A percentile compares a stretch with the other conserved stretches of the same genome.
Evolutionary conservation across 2,797 vertebrate genomes (phyloP).

Genomic region (Platalea minor): DNA sequence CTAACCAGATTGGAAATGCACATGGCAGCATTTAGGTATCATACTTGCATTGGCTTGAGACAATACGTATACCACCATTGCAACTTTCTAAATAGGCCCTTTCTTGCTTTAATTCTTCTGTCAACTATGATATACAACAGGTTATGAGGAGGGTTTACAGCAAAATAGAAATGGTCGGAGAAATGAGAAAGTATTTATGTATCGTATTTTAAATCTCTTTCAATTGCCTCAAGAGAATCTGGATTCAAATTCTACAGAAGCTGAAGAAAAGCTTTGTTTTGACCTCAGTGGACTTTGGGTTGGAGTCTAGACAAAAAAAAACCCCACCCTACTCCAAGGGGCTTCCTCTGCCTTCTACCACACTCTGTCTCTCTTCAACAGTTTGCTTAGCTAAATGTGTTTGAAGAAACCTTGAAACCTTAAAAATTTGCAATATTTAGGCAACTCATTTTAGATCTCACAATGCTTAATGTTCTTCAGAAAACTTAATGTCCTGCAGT

Average conservation of each 20-base stretch:
- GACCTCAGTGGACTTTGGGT: background rate
- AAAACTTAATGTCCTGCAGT: background rate
- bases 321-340: background rate
- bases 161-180: background rate
- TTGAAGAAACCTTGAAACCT: background rate
- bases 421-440: background rate
- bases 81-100: background rate
- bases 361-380: background rate
- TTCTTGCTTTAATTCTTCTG: background rate
- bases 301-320: background rate
- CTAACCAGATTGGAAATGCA: background rate
- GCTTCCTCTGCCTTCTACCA: background rate
- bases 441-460: background rate
- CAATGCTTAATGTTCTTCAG: background rate
- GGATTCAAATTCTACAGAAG: background rate
- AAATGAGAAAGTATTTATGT: background rate
- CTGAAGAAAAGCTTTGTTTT: background rate
- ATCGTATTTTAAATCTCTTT: background rate
- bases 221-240: background rate
- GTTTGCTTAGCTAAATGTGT: background rate
- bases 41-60: background rate
- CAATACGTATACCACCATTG: fast-evolving
- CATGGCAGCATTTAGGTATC: background rate
- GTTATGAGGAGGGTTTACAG: background rate
- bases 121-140: background rate